Conservation (phyloP, 2,113 vertebrate genomes). For the Lophius piscatorius region DNA sequence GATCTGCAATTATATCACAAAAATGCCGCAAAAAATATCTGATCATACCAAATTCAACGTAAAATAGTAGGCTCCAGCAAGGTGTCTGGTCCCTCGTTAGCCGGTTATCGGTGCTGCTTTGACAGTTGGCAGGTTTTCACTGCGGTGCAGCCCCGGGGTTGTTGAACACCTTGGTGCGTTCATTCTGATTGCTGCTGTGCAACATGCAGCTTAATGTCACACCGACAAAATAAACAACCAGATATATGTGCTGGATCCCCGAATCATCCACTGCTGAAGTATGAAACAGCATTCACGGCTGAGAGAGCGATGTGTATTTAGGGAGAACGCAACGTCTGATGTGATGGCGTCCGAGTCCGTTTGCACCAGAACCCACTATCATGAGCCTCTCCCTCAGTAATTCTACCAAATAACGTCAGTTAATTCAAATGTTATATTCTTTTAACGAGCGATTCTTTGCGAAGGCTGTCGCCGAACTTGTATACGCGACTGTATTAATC, state of each 20-base stretch:
- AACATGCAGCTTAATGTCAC: slow-evolving; percentile 27
- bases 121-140: slow-evolving; percentile 46
- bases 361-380: slow-evolving; percentile 65
- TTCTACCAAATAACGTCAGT: too few relatives aligned
- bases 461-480: slow-evolving; percentile 59
- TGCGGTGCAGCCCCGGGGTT: slow-evolving; percentile 62
- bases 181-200: slow-evolving; percentile 58
- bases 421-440: too few relatives aligned
- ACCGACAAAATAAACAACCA: background rate
- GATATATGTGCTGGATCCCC: background rate
- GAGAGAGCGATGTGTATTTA: slow-evolving; percentile 36
- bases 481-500: slow-evolving; percentile 41
- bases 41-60: slow-evolving; percentile 12
- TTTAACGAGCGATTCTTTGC: background rate
- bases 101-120: slow-evolving; percentile 27
- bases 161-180: slow-evolving; percentile 72
- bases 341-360: slow-evolving; percentile 74
- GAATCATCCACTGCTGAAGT: background rate
- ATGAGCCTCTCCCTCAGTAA: slow-evolving; percentile 6
- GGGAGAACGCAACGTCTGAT: slow-evolving; percentile 67
- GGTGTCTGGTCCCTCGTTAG: slow-evolving; percentile 29
- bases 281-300: slow-evolving; percentile 6
- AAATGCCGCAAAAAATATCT: background rate
- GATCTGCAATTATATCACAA: slow-evolving; percentile 33
- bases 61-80: slow-evolving; percentile 1